phyloP scores from a whole-genome alignment of 2,113 vertebrate genomes.

The Pan paniscus region DNA sequence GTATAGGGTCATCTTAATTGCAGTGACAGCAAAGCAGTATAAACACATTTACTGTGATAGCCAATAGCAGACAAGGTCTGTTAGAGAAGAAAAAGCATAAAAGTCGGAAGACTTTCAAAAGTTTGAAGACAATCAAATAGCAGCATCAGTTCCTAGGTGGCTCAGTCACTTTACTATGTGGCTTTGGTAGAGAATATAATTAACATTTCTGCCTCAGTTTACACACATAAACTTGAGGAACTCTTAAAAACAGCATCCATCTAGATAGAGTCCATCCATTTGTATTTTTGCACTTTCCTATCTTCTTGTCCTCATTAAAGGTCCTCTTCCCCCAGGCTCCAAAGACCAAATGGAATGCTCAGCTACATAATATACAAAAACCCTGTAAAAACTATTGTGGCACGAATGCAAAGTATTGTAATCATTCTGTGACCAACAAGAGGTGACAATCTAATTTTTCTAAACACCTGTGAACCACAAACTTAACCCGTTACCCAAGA shows the following conservation, averaged over 20 bases:
- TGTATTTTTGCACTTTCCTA: background rate
- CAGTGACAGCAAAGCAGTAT: background rate
- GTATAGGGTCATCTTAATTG: background rate
- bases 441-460: background rate
- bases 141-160: background rate
- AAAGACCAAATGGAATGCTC: background rate
- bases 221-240: background rate
- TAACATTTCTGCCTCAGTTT: background rate
- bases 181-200: background rate
- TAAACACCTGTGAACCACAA: background rate
- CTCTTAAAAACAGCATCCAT: background rate
- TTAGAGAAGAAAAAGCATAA: background rate
- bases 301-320: background rate
- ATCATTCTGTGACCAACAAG: background rate
- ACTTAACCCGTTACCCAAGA: background rate
- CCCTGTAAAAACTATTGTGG: background rate
- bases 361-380: background rate
- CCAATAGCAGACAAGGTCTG: background rate
- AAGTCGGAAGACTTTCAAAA: background rate
- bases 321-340: background rate
- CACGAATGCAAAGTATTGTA: slow-evolving; percentile 29
- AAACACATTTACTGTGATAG: background rate
- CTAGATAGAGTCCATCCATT: background rate
- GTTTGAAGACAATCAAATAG: background rate
- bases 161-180: background rate